A percentile compares a stretch with the other conserved stretches of the same genome.
phyloP scores from a whole-genome alignment of 2,797 vertebrate species.

The Podarcis lilfordi region DNA sequence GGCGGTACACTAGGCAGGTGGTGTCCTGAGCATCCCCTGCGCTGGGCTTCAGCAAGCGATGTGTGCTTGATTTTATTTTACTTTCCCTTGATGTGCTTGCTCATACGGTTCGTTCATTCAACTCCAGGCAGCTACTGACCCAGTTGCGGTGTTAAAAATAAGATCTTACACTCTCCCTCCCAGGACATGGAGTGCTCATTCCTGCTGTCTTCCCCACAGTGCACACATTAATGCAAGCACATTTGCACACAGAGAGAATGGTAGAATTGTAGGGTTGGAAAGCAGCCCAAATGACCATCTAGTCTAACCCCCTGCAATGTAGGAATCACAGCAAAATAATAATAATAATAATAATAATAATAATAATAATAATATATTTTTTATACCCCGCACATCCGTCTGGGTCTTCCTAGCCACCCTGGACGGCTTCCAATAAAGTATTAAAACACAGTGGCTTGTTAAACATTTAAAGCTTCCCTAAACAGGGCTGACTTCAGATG shows the following conservation, averaged over 20 bases:
- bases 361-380: too few species aligned
- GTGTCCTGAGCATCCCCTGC: conserved; percentile 19
- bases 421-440: too few species aligned
- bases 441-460: too few species aligned
- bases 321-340: too few species aligned
- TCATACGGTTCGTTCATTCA: conserved; percentile 47
- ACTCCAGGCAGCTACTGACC: conserved; percentile 70
- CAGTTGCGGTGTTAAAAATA: conserved; percentile 66
- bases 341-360: too few species aligned
- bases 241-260: too few species aligned
- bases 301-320: background rate
- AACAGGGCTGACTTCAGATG: too few species aligned
- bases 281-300: background rate
- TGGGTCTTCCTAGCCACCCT: too few species aligned
- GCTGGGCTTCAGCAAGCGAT: conserved; percentile 25
- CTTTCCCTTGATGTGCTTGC: background rate
- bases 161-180: conserved; percentile 48
- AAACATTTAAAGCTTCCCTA: too few species aligned
- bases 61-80: background rate
- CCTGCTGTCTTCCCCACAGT: conserved; percentile 33
- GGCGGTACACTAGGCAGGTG: too few species aligned
- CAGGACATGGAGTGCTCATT: conserved; percentile 25
- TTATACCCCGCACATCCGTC: too few species aligned
- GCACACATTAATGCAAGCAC: background rate
- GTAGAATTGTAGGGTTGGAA: too few species aligned